A percentile compares a stretch with the other conserved stretches of the same genome.
phyloP scores from a whole-genome alignment of 2,888 invertebrate genomes.

The Coenonympha arcania region DNA sequence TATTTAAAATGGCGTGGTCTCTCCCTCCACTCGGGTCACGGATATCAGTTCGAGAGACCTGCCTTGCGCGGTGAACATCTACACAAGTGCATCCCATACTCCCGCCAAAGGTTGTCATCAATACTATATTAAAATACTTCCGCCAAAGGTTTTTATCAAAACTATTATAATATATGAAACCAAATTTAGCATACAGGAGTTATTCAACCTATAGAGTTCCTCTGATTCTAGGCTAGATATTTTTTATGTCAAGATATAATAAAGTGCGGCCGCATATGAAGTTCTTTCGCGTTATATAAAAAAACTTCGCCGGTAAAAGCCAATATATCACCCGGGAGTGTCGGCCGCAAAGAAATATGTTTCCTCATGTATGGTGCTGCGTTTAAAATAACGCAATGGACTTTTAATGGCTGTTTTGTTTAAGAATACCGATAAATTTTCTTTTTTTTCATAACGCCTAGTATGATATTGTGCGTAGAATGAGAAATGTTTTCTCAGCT shows the following conservation, averaged over 20 bases:
- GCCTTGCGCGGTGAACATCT: too few species aligned
- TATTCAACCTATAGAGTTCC: too few species aligned
- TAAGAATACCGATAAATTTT: conserved; percentile 10
- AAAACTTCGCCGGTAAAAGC: conserved; percentile 6
- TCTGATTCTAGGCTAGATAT: background rate
- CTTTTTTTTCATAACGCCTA: background rate
- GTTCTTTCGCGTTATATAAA: conserved; percentile 2
- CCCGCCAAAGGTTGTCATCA: too few species aligned
- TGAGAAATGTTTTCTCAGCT: background rate
- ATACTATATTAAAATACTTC: too few species aligned
- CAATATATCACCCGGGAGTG: conserved; percentile 14
- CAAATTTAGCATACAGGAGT: too few species aligned
- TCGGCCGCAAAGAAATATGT: conserved; percentile 10
- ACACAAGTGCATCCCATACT: too few species aligned
- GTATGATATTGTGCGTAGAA: background rate
- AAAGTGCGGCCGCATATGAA: background rate
- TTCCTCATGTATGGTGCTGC: conserved; percentile 5
- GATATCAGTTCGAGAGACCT: too few species aligned
- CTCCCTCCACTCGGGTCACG: too few species aligned
- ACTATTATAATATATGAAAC: too few species aligned
- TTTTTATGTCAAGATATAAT: conserved; percentile 1
- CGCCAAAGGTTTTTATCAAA: too few species aligned
- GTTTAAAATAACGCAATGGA: conserved; percentile 14
- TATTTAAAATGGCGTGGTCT: too few species aligned
- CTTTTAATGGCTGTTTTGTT: conserved; percentile 23